Conservation (phyloP, 1,140 invertebrate genomes). For the Paramacrobiotus metropolitanus region DNA sequence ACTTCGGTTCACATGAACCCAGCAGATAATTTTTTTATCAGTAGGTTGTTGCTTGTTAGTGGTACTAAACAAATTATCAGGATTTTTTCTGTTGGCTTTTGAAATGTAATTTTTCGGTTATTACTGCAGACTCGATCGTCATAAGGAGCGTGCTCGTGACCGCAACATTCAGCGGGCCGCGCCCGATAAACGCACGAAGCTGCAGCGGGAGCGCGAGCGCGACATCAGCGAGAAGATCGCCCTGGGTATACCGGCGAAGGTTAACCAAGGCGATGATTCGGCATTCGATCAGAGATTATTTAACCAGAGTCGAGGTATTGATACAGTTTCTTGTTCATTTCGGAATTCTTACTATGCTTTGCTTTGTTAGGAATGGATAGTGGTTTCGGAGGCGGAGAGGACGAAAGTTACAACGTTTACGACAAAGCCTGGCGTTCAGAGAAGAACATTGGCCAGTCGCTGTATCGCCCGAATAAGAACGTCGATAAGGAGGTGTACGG, state of each 20-base stretch:
- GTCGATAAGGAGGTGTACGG: slow-evolving; percentile 74
- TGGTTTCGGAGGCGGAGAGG: slow-evolving; percentile 62
- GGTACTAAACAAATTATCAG: too few species aligned
- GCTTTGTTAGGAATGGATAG: slow-evolving; percentile 52
- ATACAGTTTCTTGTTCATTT: slow-evolving; percentile 3
- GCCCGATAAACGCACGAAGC: slow-evolving; percentile 70
- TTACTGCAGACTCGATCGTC: slow-evolving; percentile 60
- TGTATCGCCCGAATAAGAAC: slow-evolving; percentile 74
- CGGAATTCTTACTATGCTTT: slow-evolving; percentile 6
- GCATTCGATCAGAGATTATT: slow-evolving; percentile 91
- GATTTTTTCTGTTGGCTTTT: too few species aligned
- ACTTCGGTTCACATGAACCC: too few species aligned
- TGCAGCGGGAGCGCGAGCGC: slow-evolving; percentile 71
- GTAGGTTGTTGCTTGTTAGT: too few species aligned
- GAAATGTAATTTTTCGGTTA: too few species aligned
- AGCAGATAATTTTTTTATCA: too few species aligned
- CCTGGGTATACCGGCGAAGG: slow-evolving; percentile 48
- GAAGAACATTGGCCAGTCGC: slow-evolving; percentile 53
- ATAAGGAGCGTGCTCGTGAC: slow-evolving; percentile 71
- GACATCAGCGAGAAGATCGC: slow-evolving; percentile 98
- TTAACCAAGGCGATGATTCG: slow-evolving; percentile 32
- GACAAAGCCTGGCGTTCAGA: slow-evolving; percentile 49
- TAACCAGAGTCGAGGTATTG: slow-evolving; percentile 50
- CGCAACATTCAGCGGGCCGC: slow-evolving; percentile 73
- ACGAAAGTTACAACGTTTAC: slow-evolving; percentile 93